Conservation (phyloP, 2,113 vertebrate genomes). For the Brienomyrus brachyistius region DNA sequence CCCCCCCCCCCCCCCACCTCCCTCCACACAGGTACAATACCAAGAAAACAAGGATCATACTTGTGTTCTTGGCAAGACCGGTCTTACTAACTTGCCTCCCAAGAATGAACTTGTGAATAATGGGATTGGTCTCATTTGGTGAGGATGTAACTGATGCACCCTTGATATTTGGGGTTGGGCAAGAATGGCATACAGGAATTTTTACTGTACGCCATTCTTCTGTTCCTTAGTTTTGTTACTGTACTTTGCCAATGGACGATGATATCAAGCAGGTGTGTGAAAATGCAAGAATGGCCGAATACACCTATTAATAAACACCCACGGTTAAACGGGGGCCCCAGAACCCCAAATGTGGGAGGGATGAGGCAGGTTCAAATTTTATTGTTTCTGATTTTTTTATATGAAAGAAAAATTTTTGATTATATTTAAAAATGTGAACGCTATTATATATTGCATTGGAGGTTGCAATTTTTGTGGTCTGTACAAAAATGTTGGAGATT, state of each 20-base stretch:
- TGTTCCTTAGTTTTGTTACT: not conserved
- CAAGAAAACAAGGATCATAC: not conserved
- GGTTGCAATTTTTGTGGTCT: no score
- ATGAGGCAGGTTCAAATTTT: no score
- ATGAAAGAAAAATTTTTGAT: no score
- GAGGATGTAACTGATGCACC: not conserved
- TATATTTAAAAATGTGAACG: no score
- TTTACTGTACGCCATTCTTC: not conserved
- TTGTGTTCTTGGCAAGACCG: not conserved
- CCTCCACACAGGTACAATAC: not conserved
- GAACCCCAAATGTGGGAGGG: no score
- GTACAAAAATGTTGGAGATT: no score
- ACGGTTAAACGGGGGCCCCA: no score
- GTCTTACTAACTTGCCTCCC: not conserved
- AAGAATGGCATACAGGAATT: not conserved
- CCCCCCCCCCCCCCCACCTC: not conserved
- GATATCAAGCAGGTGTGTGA: not conserved
- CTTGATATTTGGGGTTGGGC: not conserved
- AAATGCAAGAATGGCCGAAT: no score
- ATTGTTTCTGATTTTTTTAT: no score
- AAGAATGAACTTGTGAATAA: not conserved
- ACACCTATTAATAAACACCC: no score
- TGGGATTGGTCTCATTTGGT: not conserved
- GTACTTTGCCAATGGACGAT: not conserved
- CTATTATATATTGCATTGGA: no score